Conservation (phyloP, 2,888 invertebrate genomes). For the Dendrolimus houi region DNA sequence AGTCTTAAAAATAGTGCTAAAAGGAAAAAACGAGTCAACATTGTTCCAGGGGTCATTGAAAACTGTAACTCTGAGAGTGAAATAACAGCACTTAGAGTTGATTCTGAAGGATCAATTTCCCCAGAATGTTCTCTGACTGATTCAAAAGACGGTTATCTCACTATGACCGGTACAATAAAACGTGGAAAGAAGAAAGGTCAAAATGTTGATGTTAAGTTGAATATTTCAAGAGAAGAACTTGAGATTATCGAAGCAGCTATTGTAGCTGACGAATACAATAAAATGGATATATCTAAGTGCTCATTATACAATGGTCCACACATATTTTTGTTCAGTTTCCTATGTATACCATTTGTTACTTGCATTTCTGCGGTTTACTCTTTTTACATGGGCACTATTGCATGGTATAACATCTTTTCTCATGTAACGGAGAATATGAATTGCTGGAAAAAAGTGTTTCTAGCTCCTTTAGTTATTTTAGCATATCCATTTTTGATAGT, state of each 20-base stretch:
- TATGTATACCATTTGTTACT: conserved; percentile 81
- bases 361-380: conserved; percentile 80
- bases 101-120: conserved; percentile 70
- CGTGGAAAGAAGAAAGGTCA: conserved; percentile 83
- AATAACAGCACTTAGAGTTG: conserved; percentile 49
- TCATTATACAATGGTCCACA: conserved; percentile 79
- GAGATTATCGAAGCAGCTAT: conserved; percentile 81
- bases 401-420: conserved; percentile 86
- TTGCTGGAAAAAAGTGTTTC: conserved; percentile 76
- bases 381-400: conserved; percentile 84
- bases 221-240: conserved; percentile 82
- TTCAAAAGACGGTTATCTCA: conserved; percentile 77
- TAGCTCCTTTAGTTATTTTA: conserved; percentile 81
- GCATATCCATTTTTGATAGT: conserved; percentile 83
- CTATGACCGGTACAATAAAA: conserved; percentile 84
- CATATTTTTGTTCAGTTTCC: conserved; percentile 77
- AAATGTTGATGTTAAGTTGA: conserved; percentile 82
- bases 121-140: conserved; percentile 75
- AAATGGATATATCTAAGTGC: conserved; percentile 74
- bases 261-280: conserved; percentile 74
- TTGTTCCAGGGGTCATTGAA: conserved; percentile 69
- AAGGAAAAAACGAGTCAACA: conserved; percentile 79
- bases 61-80: conserved; percentile 58
- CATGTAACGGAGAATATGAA: conserved; percentile 81
- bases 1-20: conserved; percentile 64